These are phyloP conservation scores for Nematostella vectensis DNA, from an alignment of 92 coral and sea anemone species.

Conservation along the genomic window DNA sequence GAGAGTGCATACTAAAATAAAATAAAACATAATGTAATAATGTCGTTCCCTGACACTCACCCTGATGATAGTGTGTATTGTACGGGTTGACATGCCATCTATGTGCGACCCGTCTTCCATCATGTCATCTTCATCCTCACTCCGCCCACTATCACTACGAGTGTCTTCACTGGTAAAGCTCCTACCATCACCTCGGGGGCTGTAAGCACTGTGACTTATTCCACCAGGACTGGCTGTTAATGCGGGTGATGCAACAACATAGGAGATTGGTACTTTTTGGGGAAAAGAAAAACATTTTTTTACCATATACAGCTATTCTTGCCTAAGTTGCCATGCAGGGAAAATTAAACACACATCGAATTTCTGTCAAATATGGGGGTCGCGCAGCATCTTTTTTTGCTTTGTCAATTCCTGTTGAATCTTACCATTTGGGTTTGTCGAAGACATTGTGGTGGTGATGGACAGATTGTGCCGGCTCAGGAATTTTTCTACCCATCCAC, in stretches of 20 bases:
- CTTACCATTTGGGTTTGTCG: conserved; percentile 68
- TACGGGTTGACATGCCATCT: conserved; percentile 26
- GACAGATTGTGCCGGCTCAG: conserved; percentile 80
- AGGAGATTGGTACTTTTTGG: conserved; percentile 78
- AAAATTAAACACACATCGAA: neutral
- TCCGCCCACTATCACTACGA: conserved; percentile 83
- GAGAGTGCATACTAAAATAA: no score
- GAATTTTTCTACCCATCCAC: conserved; percentile 99
- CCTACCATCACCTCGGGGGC: conserved; percentile 82
- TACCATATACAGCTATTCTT: no score
- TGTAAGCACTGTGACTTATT: conserved; percentile 56
- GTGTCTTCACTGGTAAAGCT: conserved; percentile 87
- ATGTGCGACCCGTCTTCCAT: conserved; percentile 46
- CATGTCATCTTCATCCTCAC: conserved; percentile 73
- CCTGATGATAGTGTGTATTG: conserved; percentile 61
- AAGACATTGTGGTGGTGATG: conserved; percentile 78
- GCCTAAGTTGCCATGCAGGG: neutral
- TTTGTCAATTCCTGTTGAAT: no score
- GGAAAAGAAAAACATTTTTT: conserved; percentile 7
- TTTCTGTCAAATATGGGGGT: no score
- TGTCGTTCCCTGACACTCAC: no score
- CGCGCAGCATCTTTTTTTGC: no score
- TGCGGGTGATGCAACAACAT: conserved; percentile 66
- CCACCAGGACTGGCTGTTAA: conserved; percentile 52
- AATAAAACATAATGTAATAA: no score